phyloP scores from a whole-genome alignment of 2,888 invertebrate genomes.

The Aethes cnicana region DNA sequence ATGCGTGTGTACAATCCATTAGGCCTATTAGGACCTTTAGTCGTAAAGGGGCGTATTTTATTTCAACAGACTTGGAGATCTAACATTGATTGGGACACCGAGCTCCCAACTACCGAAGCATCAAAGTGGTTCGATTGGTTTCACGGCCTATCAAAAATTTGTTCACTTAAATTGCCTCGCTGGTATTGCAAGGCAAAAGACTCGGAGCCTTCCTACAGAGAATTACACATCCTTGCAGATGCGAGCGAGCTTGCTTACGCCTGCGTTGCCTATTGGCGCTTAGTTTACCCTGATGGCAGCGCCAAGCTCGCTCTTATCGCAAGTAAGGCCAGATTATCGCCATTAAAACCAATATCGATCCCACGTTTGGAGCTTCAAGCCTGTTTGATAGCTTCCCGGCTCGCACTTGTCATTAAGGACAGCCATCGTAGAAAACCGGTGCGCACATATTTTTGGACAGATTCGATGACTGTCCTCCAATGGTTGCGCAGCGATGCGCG shows the following conservation, averaged over 20 bases:
- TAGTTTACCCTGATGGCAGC: background rate
- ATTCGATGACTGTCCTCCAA: constrained; percentile 29
- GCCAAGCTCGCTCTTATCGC: constrained; percentile 12
- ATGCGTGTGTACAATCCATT: constrained; percentile 2
- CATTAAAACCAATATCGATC: constrained; percentile 17
- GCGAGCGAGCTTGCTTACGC: constrained; percentile 23
- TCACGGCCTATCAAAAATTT: background rate
- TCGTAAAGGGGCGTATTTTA: background rate
- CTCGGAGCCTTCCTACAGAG: background rate
- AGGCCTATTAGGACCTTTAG: constrained; percentile 1
- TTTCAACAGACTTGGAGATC: background rate
- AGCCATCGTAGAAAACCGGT: constrained; percentile 1
- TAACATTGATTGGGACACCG: background rate
- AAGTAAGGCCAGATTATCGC: constrained; percentile 17
- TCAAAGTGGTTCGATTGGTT: constrained; percentile 1
- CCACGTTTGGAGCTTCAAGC: constrained; percentile 26
- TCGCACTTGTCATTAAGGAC: constrained; percentile 8
- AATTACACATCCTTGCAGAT: constrained; percentile 20
- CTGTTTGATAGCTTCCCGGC: constrained; percentile 15
- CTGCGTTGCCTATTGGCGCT: constrained; percentile 18
- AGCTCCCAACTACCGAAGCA: background rate
- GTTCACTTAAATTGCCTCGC: background rate
- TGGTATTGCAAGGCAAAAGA: background rate
- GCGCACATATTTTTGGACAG: constrained; percentile 29
- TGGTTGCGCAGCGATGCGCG: constrained; percentile 32